Conservation (phyloP, 2,888 invertebrate genomes). For the Thumatha senex region DNA sequence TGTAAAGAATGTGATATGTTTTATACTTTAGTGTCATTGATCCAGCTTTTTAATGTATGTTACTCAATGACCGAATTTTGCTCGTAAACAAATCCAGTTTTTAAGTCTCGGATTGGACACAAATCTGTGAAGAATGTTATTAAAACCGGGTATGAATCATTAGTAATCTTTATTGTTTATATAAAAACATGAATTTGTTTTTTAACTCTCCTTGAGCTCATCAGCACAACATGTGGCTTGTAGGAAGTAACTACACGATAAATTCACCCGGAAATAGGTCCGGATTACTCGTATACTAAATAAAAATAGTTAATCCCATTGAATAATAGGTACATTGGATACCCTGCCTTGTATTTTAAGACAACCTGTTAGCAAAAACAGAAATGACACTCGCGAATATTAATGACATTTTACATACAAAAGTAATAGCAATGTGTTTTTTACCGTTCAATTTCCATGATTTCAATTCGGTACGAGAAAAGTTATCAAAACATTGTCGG, state of each 20-base stretch:
- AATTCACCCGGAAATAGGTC: slow-evolving; percentile 1
- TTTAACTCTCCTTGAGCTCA: too few species aligned
- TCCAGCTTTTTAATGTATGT: not conserved
- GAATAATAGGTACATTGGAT: too few species aligned
- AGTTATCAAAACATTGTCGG: slow-evolving; percentile 18
- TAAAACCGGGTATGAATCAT: too few species aligned
- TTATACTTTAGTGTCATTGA: not conserved
- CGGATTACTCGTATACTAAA: slow-evolving; percentile 9
- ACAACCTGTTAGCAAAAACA: slow-evolving; percentile 16
- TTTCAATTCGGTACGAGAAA: slow-evolving; percentile 16
- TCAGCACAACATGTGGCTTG: too few species aligned
- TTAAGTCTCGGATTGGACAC: too few species aligned
- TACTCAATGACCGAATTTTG: not conserved
- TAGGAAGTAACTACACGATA: not conserved
- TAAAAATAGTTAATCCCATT: slow-evolving; percentile 7
- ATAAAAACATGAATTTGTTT: too few species aligned
- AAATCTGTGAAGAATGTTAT: too few species aligned
- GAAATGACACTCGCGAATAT: slow-evolving; percentile 17
- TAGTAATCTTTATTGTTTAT: too few species aligned
- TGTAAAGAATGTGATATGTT: not conserved
- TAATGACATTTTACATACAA: not conserved
- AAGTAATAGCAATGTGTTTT: slow-evolving; percentile 11
- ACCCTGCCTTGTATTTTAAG: slow-evolving; percentile 19
- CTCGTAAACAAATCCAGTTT: too few species aligned
- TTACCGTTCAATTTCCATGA: slow-evolving; percentile 18